Percentiles rank a stretch among this genome's conserved stretches.
Evolutionary conservation across 2,113 vertebrate species (phyloP).

Genomic region (Struthidea cinerea): DNA sequence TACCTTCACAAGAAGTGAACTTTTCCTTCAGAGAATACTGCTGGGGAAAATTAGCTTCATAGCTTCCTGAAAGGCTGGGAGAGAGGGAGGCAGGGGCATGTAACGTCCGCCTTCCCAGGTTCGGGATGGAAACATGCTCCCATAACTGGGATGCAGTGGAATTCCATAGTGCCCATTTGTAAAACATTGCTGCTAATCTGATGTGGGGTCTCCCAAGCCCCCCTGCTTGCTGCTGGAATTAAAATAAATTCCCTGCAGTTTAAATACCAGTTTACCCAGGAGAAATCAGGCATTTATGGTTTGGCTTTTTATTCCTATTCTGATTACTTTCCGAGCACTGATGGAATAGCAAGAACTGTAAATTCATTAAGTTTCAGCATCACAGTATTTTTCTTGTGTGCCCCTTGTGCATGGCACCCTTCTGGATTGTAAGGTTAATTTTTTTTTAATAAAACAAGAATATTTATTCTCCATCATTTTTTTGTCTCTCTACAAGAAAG

Average conservation of each 20-base stretch:
- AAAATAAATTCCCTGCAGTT: background rate
- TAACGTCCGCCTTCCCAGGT: fast-evolving
- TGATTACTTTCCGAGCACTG: constrained; percentile 12
- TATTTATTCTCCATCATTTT: background rate
- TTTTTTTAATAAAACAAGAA: background rate
- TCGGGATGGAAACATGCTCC: background rate
- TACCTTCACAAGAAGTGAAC: background rate
- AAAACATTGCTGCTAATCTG: background rate
- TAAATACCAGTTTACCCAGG: constrained; percentile 5
- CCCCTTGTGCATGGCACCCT: background rate
- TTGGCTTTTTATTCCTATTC: constrained; percentile 20
- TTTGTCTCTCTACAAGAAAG: background rate
- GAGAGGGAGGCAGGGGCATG: background rate
- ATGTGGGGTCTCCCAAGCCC: background rate
- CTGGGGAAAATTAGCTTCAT: background rate
- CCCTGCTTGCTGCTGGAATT: background rate
- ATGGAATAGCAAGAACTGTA: constrained; percentile 10
- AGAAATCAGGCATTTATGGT: constrained; percentile 29
- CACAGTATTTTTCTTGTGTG: background rate
- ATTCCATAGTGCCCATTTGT: background rate
- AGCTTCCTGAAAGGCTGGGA: background rate
- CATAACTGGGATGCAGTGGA: background rate
- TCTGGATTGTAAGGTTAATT: background rate
- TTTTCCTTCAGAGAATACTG: constrained; percentile 1
- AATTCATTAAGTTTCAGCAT: background rate